Conservation (phyloP, 2,113 vertebrate species). For the Delphinapterus leucas region DNA sequence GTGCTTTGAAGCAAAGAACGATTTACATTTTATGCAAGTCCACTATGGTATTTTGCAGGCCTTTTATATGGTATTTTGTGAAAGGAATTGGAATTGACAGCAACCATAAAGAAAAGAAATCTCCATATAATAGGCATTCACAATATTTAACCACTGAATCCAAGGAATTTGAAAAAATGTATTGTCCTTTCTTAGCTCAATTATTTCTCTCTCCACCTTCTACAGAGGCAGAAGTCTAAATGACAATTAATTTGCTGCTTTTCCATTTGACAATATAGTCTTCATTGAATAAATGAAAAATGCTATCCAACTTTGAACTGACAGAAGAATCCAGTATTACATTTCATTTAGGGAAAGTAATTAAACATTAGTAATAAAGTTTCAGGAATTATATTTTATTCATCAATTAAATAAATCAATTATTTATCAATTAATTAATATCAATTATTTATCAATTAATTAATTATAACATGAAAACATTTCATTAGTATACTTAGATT, state of each 20-base stretch:
- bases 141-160: not conserved
- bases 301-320: not conserved
- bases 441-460: not conserved
- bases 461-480: not conserved
- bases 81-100: slow-evolving; percentile 18
- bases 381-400: not conserved
- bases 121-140: not conserved
- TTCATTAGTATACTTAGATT: not conserved
- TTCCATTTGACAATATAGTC: not conserved
- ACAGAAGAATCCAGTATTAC: not conserved
- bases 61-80: not conserved
- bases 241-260: not conserved
- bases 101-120: slow-evolving; percentile 36
- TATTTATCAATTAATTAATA: too few relatives aligned
- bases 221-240: not conserved
- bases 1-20: not conserved
- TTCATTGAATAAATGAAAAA: slow-evolving; percentile 12
- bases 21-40: not conserved
- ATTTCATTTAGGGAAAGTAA: not conserved
- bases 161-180: not conserved
- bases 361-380: not conserved
- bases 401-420: not conserved
- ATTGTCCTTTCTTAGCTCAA: not conserved
- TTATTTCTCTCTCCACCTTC: not conserved
- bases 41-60: not conserved